Evolutionary conservation across 2,797 vertebrate species (phyloP).

Genomic region (Anableps anableps): DNA sequence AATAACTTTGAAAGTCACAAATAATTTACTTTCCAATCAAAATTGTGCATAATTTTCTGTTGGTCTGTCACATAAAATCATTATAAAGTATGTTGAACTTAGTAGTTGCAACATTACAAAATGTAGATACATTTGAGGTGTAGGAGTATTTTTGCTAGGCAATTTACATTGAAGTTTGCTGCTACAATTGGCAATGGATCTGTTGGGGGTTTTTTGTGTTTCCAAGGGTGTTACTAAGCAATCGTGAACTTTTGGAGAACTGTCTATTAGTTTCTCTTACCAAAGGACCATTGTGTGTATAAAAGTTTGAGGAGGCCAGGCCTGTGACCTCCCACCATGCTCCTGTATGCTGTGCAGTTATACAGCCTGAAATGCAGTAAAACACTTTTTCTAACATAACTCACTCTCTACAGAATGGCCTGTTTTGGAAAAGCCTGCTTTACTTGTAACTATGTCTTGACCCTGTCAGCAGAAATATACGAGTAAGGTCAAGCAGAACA

Average conservation of each 20-base stretch:
- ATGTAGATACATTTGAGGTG: not conserved
- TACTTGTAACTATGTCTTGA: slow-evolving; percentile 67
- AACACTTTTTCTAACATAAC: slow-evolving; percentile 67
- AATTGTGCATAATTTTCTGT: not conserved
- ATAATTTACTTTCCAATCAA: not conserved
- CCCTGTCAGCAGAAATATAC: slow-evolving; percentile 42
- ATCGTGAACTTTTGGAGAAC: too few species aligned
- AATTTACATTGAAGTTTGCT: not conserved
- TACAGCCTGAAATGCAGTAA: slow-evolving; percentile 64
- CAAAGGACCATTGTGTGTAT: slow-evolving; percentile 44
- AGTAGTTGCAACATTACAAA: not conserved
- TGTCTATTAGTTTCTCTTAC: slow-evolving; percentile 29
- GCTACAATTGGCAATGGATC: not conserved
- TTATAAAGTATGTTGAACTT: not conserved
- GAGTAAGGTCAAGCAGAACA: slow-evolving; percentile 41
- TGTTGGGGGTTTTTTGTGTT: not conserved
- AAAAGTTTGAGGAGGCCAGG: slow-evolving; percentile 36
- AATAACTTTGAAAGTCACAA: not conserved
- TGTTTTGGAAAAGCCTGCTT: slow-evolving; percentile 58
- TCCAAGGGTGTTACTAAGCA: too few species aligned
- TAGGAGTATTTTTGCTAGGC: not conserved
- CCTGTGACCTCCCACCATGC: slow-evolving; percentile 57
- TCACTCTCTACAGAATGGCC: slow-evolving; percentile 52
- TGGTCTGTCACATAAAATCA: not conserved
- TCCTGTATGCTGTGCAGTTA: slow-evolving; percentile 70